These are phyloP conservation scores for Drosophila repletoides DNA, from an alignment of 1,140 invertebrate species.

Conservation along the genomic window DNA sequence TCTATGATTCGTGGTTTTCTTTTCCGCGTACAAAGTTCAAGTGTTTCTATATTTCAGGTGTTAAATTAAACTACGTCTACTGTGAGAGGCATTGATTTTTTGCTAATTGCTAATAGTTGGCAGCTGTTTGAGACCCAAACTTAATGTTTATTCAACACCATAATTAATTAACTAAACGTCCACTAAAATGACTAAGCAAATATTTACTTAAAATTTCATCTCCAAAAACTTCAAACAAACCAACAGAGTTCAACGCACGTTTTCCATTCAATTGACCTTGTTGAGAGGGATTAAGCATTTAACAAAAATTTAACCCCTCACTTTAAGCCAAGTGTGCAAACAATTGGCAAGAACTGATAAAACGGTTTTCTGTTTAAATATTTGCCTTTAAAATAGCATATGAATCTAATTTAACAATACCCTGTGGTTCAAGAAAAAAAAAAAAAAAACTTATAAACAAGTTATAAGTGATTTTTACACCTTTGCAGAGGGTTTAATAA, in stretches of 20 bases:
- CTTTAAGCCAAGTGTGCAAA: conserved; percentile 8
- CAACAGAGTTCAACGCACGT: conserved; percentile 40
- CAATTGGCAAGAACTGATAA: conserved; percentile 10
- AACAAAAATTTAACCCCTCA: background rate
- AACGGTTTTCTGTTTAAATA: conserved; percentile 9
- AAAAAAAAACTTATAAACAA: no score
- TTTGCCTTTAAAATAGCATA: no score
- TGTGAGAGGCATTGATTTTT: background rate
- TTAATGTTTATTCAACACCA: conserved; percentile 31
- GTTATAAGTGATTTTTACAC: no score
- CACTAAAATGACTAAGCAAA: conserved; percentile 25
- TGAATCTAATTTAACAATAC: no score
- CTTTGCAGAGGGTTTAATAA: no score
- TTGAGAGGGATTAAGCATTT: conserved; percentile 2
- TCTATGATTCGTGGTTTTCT: no score
- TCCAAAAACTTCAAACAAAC: background rate
- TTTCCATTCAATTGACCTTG: conserved; percentile 28
- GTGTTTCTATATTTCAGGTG: conserved; percentile 3
- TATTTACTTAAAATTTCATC: conserved; percentile 20
- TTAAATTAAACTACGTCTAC: background rate
- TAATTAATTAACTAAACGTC: conserved; percentile 35
- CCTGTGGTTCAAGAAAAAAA: no score
- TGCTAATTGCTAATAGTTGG: conserved; percentile 32
- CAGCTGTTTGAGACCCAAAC: conserved; percentile 1
- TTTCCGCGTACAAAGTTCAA: conserved; percentile 34